Percentiles rank a stretch among this genome's conserved stretches.
phyloP scores from a whole-genome alignment of 2,113 vertebrate species.

The Emydocephalus ijimae region DNA sequence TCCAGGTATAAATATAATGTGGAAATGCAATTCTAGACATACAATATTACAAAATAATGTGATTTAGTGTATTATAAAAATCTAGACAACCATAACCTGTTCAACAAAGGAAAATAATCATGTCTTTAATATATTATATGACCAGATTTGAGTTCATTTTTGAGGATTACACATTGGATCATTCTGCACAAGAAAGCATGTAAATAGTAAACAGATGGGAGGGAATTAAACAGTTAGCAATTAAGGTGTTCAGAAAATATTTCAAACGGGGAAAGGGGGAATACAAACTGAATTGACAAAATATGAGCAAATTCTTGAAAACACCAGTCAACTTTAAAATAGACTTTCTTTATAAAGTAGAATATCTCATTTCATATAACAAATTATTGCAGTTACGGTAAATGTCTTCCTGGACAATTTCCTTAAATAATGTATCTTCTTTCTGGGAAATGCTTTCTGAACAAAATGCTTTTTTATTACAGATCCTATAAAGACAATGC shows the following conservation, averaged over 20 bases:
- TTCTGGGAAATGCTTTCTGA: constrained; percentile 31
- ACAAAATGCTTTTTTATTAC: constrained; percentile 12
- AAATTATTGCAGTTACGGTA: background rate
- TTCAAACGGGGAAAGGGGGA: background rate
- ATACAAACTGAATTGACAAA: background rate
- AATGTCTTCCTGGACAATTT: background rate
- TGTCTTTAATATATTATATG: background rate
- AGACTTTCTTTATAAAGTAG: background rate
- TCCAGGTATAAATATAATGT: background rate
- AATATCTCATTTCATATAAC: background rate
- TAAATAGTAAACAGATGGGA: background rate
- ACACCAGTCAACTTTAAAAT: background rate
- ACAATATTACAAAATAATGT: background rate
- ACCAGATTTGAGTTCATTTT: background rate
- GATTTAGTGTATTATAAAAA: background rate
- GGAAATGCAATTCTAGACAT: background rate
- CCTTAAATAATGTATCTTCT: constrained; percentile 24
- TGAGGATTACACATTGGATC: background rate
- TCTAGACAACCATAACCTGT: background rate
- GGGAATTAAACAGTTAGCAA: background rate
- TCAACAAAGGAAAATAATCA: too few relatives aligned
- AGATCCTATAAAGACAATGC: constrained; percentile 2
- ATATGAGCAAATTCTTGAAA: background rate
- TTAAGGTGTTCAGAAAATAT: background rate
- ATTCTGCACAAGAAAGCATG: background rate